Evolutionary conservation across 2,888 invertebrate species (phyloP), one percentile per base, ranked within the genome.

Genomic region (Zonitis immaculata): DNA sequence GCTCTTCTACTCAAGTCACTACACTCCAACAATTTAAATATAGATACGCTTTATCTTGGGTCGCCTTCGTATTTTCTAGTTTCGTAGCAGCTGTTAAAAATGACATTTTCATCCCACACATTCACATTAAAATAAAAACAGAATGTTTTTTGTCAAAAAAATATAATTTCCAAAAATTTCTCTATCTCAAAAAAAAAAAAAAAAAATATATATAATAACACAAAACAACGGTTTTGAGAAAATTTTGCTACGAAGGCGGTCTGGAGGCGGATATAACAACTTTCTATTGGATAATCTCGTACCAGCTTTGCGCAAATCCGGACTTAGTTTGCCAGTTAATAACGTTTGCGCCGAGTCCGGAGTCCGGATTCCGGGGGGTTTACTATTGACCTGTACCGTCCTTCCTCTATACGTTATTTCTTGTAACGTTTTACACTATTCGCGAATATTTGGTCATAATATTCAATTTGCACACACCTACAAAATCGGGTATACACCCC

Each of bases 231-330:
- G 27, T 47, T 26, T 35, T 22, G 25, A 45, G 42, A 30, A 52
- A 52, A 60, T 61, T 22, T 59, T 56, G 53, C 47, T 30, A 46
- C 51, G 69, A 69, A 71, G 72, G 71, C 71, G 72, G 68, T 62
- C 65, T 65, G 44, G 50, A 57, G 59, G 58, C 65, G 69, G 73
- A 70, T 73, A n/a, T n/a, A 73, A 73, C 69, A 69, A 70, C 66
- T 68, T 69, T 68, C 73, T 68, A 76, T 76, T 76, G 76, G 76
- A 76, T 76, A 76, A 76, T 76, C 76, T 74, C 65, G 58, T 57
- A 56, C 56, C 60, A 64, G 66, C 64, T 64, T 70, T 69, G 72
- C 73, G 69, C 76, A 76, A 76, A 76, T 76, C 76, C 75, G 70
- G 73, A 67, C 70, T 73, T 69, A 73, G 68, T 65, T n/a, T 69